These are phyloP conservation scores for Drosophila incognita DNA, from an alignment of 2,888 invertebrate species.

Conservation along the genomic window DNA sequence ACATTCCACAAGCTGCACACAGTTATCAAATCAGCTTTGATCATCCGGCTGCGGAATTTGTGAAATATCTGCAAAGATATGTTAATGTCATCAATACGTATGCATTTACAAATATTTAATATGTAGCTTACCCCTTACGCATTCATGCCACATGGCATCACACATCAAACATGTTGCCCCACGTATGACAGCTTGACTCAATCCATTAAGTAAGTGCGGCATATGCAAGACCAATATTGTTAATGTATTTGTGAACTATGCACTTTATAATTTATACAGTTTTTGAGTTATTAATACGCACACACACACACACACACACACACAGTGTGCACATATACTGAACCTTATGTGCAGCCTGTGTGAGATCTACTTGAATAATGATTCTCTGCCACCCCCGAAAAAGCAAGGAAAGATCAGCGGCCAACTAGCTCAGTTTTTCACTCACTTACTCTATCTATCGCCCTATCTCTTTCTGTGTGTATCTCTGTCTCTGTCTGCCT, in stretches of 20 bases:
- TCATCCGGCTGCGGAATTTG: not conserved
- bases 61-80: slow-evolving; percentile 8
- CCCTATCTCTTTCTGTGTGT: not conserved
- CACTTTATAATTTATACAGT: slow-evolving; percentile 58
- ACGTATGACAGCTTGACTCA: slow-evolving; percentile 55
- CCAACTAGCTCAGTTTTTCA: slow-evolving; percentile 1
- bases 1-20: not conserved
- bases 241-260: slow-evolving; percentile 61
- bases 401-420: slow-evolving; percentile 3
- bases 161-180: slow-evolving; percentile 15
- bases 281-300: slow-evolving; percentile 61
- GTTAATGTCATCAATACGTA: not conserved
- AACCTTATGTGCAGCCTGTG: slow-evolving; percentile 55
- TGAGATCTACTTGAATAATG: slow-evolving; percentile 43
- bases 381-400: slow-evolving; percentile 58
- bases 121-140: slow-evolving; percentile 1
- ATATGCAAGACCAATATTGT: slow-evolving; percentile 18
- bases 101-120: not conserved
- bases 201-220: slow-evolving; percentile 26
- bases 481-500: slow-evolving; percentile 15
- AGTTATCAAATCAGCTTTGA: not conserved
- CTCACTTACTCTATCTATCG: not conserved
- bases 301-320: not conserved
- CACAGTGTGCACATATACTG: slow-evolving; percentile 35
- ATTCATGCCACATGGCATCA: slow-evolving; percentile 35